Conservation (phyloP, 2,888 invertebrate species). For the Cheilosia pagana region DNA sequence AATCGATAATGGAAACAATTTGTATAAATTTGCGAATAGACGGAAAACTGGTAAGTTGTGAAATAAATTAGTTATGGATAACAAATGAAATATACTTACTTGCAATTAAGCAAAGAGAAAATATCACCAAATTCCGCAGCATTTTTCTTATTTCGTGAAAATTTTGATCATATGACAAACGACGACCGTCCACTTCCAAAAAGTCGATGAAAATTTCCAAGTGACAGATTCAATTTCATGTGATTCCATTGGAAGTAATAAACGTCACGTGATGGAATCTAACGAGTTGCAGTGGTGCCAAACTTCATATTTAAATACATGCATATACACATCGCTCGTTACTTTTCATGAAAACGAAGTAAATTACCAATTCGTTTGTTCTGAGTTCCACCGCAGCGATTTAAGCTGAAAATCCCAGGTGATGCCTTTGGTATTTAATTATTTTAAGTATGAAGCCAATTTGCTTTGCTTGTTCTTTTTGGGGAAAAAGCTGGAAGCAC, state of each 20-base stretch:
- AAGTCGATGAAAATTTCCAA: constrained; percentile 53
- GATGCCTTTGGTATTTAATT: no score
- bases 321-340: no score
- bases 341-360: no score
- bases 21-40: constrained; percentile 36
- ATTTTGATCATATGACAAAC: constrained; percentile 82
- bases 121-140: constrained; percentile 80
- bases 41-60: constrained; percentile 44
- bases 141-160: constrained; percentile 79
- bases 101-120: constrained; percentile 80
- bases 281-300: constrained; percentile 41
- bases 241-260: constrained; percentile 51
- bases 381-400: no score
- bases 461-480: no score
- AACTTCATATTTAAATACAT: no score
- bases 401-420: no score
- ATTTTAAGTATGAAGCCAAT: no score
- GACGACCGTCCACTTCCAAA: constrained; percentile 61
- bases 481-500: no score
- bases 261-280: constrained; percentile 52
- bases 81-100: constrained; percentile 79
- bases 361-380: no score
- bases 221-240: constrained; percentile 61
- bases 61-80: constrained; percentile 25
- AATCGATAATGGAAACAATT: constrained; percentile 50